These are phyloP conservation scores for Mercenaria mercenaria DNA, from an alignment of 1,140 invertebrate genomes.

Conservation along the genomic window DNA sequence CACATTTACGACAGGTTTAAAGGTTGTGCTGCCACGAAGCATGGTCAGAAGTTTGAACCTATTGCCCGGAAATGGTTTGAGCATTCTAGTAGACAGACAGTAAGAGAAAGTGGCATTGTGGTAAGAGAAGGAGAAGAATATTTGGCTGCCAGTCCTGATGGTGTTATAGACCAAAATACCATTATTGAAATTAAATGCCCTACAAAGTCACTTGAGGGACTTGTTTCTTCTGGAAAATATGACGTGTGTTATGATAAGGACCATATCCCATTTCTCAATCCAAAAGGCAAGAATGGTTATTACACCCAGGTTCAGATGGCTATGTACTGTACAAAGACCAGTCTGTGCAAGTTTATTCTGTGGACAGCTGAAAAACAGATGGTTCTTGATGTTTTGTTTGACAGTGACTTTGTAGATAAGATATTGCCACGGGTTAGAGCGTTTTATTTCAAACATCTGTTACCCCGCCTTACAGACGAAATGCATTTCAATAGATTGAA, in stretches of 20 bases:
- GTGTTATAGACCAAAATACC: slow-evolving; percentile 16
- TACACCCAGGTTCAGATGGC: slow-evolving; percentile 38
- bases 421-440: not conserved
- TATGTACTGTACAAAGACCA: slow-evolving; percentile 16
- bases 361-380: not conserved
- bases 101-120: slow-evolving; percentile 8
- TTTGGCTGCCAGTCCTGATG: slow-evolving; percentile 38
- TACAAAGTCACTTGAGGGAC: not conserved
- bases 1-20: slow-evolving; percentile 44
- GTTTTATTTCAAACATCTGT: slow-evolving; percentile 21
- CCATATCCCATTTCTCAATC: not conserved
- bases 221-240: slow-evolving; percentile 27
- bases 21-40: not conserved
- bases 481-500: not conserved
- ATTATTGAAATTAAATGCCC: slow-evolving; percentile 48
- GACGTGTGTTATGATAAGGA: slow-evolving; percentile 10
- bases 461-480: not conserved
- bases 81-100: not conserved
- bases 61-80: slow-evolving; percentile 49
- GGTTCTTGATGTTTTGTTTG: not conserved
- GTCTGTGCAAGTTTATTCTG: not conserved
- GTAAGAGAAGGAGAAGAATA: not conserved
- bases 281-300: slow-evolving; percentile 48
- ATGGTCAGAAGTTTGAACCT: slow-evolving; percentile 36
- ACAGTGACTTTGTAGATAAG: not conserved